These are phyloP conservation scores for Chrysopilus asiliformis DNA, from an alignment of 2,888 invertebrate species.

Conservation along the genomic window DNA sequence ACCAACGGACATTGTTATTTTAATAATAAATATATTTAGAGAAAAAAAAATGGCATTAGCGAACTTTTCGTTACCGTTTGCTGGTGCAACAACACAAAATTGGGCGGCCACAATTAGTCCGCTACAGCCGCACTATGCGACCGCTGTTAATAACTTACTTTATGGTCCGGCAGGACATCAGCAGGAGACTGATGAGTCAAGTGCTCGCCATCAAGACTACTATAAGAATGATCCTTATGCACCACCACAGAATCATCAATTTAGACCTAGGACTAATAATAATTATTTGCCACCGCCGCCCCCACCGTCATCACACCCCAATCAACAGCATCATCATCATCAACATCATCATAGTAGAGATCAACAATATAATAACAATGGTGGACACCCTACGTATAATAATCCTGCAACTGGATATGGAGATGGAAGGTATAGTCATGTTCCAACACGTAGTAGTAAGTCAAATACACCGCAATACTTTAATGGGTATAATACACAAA, in stretches of 20 bases:
- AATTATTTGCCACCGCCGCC: constrained; percentile 32
- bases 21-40: not conserved
- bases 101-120: constrained; percentile 29
- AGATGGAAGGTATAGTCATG: constrained; percentile 28
- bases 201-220: constrained; percentile 19
- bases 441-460: constrained; percentile 12
- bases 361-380: not conserved
- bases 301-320: constrained; percentile 11
- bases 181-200: constrained; percentile 24
- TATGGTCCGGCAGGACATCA: constrained; percentile 36
- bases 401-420: constrained; percentile 22
- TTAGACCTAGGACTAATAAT: constrained; percentile 26
- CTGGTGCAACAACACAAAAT: constrained; percentile 23
- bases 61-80: constrained; percentile 35
- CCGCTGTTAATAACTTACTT: constrained; percentile 32
- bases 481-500: constrained; percentile 11
- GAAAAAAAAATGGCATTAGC: constrained; percentile 28
- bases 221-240: constrained; percentile 36
- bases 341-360: not conserved
- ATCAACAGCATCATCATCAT: constrained; percentile 2
- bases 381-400: constrained; percentile 5
- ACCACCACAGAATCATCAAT: constrained; percentile 25
- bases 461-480: constrained; percentile 8
- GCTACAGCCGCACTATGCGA: constrained; percentile 31
- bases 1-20: not conserved